These are phyloP conservation scores for Pitangus sulphuratus DNA, from an alignment of 2,797 vertebrate genomes.

Conservation along the genomic window DNA sequence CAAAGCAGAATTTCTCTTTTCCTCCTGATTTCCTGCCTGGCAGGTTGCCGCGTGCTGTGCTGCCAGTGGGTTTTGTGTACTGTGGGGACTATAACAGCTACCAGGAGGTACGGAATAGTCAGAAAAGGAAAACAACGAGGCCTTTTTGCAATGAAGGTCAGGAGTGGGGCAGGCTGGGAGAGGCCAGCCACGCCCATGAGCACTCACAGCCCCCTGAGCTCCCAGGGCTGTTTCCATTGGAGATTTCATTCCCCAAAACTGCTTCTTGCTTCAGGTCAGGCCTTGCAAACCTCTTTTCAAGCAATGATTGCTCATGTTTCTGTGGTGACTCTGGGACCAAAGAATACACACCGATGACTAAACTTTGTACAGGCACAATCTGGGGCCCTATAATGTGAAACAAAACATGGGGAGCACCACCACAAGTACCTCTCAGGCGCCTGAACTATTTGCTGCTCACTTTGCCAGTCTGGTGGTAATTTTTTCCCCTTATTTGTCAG, in stretches of 20 bases:
- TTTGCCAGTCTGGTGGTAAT: not conserved
- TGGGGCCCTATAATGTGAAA: not conserved
- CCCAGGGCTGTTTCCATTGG: not conserved
- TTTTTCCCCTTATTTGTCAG: not conserved
- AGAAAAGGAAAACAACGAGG: not conserved
- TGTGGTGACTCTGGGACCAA: not conserved
- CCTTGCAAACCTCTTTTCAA: not conserved
- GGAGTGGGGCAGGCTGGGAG: not conserved
- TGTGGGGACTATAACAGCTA: not conserved
- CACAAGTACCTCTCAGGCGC: not conserved
- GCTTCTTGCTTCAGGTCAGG: not conserved
- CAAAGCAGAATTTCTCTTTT: not conserved
- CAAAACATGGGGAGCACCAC: not conserved
- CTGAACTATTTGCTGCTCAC: not conserved
- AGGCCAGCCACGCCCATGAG: fast-evolving
- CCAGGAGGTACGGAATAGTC: not conserved
- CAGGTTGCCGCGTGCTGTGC: not conserved
- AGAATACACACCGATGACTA: not conserved
- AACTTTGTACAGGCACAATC: fast-evolving
- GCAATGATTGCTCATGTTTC: fast-evolving
- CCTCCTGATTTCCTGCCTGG: not conserved
- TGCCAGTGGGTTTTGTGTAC: not conserved
- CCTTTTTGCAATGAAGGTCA: not conserved
- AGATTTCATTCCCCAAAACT: not conserved
- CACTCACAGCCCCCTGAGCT: fast-evolving